Evolutionary conservation across 2,797 vertebrate genomes (phyloP).

Genomic region (Anguilla anguilla): DNA sequence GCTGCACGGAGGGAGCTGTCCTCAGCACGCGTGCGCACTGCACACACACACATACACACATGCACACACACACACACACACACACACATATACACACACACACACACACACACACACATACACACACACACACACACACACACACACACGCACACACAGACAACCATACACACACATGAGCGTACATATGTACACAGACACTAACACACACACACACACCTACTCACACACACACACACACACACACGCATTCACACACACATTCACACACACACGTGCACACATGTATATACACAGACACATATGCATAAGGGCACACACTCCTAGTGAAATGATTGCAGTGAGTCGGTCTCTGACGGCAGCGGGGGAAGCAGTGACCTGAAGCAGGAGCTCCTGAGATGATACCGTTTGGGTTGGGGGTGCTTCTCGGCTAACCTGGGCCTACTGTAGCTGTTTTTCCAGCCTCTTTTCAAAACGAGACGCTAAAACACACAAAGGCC

Average conservation of each 20-base stretch:
- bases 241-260: constrained; percentile 22
- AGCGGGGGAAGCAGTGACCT: neutral
- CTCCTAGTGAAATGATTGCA: neutral
- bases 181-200: neutral
- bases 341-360: neutral
- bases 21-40: neutral
- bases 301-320: neutral
- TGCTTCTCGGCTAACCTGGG: neutral
- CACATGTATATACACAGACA: neutral
- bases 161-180: constrained; percentile 30
- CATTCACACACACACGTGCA: neutral
- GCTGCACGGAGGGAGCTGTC: neutral
- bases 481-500: neutral
- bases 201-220: constrained; percentile 25
- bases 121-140: constrained; percentile 35
- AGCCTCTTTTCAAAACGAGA: neutral
- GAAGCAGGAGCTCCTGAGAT: neutral
- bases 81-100: neutral
- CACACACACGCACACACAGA: constrained; percentile 33
- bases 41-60: neutral
- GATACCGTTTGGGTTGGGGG: neutral
- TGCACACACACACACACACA: neutral
- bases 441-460: neutral
- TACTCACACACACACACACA: constrained; percentile 18
- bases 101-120: neutral